These are phyloP conservation scores for Danaus chrysippus DNA, from an alignment of 2,888 invertebrate genomes.

Conservation along the genomic window DNA sequence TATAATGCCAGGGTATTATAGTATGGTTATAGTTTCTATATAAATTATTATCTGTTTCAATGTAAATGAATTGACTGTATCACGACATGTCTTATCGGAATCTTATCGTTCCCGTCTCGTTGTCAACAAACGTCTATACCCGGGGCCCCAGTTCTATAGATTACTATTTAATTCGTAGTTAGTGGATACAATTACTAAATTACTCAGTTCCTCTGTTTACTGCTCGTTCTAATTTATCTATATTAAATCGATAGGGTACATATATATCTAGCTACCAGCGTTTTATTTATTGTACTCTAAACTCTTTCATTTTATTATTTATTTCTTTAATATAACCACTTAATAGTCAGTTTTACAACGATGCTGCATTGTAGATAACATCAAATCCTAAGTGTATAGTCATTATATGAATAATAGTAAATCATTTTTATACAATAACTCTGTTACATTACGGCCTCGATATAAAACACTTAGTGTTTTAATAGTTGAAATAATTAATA, in stretches of 20 bases:
- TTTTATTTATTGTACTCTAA: constrained; percentile 1
- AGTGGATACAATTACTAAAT: constrained; percentile 77
- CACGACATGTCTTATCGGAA: constrained; percentile 36
- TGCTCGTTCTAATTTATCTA: constrained; percentile 41
- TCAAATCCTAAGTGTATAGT: too few relatives aligned
- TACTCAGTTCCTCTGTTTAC: constrained; percentile 67
- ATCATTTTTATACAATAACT: too few relatives aligned
- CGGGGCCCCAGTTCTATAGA: constrained; percentile 68
- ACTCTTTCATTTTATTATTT: neutral
- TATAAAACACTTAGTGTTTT: too few relatives aligned
- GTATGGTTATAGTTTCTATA: too few relatives aligned
- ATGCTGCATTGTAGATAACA: too few relatives aligned
- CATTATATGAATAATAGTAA: too few relatives aligned
- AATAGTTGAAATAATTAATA: too few relatives aligned
- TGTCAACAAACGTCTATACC: constrained; percentile 41
- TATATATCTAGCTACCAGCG: constrained; percentile 26
- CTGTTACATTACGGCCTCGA: too few relatives aligned
- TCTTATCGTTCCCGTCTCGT: constrained; percentile 35
- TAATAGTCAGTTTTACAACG: neutral
- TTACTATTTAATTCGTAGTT: constrained; percentile 76
- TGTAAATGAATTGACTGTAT: constrained; percentile 9
- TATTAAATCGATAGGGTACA: constrained; percentile 42
- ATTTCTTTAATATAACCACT: neutral
- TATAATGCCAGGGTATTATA: too few relatives aligned
- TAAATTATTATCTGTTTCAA: neutral